Evolutionary conservation across 1,140 invertebrate genomes (phyloP).

Genomic region (Proctacanthus coquilletti): DNA sequence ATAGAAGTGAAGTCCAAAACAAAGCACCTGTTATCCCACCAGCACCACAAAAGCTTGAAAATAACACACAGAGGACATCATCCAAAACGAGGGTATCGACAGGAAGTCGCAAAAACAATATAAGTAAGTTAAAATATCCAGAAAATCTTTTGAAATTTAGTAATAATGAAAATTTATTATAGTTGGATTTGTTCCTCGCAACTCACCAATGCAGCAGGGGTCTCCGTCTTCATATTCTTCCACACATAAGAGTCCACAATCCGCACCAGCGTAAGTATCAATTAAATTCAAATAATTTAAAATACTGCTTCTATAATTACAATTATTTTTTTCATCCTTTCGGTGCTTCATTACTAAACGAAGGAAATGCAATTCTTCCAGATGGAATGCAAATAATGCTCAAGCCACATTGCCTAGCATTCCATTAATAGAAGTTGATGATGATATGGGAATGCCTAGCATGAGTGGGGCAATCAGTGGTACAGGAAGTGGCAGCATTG

Average conservation of each 20-base stretch:
- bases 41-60: constrained; percentile 19
- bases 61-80: constrained; percentile 24
- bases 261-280: constrained; percentile 23
- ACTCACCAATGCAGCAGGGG: constrained; percentile 27
- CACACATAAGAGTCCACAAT: constrained; percentile 25
- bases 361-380: constrained; percentile 16
- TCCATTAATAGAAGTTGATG: constrained; percentile 58
- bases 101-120: constrained; percentile 25
- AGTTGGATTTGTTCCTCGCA: constrained; percentile 28
- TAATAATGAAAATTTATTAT: constrained; percentile 4
- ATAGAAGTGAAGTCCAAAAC: constrained; percentile 21
- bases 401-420: constrained; percentile 53
- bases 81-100: constrained; percentile 30
- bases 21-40: constrained; percentile 21
- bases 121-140: constrained; percentile 15
- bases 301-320: background rate
- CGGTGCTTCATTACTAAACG: background rate
- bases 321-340: constrained; percentile 1
- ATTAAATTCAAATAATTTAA: constrained; percentile 1
- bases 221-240: constrained; percentile 21
- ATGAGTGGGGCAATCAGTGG: constrained; percentile 13
- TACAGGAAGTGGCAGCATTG: constrained; percentile 1
- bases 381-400: constrained; percentile 39
- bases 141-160: constrained; percentile 2
- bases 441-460: constrained; percentile 30